phyloP scores from a whole-genome alignment of 2,113 vertebrate species.

The Sporophila hypoxantha region DNA sequence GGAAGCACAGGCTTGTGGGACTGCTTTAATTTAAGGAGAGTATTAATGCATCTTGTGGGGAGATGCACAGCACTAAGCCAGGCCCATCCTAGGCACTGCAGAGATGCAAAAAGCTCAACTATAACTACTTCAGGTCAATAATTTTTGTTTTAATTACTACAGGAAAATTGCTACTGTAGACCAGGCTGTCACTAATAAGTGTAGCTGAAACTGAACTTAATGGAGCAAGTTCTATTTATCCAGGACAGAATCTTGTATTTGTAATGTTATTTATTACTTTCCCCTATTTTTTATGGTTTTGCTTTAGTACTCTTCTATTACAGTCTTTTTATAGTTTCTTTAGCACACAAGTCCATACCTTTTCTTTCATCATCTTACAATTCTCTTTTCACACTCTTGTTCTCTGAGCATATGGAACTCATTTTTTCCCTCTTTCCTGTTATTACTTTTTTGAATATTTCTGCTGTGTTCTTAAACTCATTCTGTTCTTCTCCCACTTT shows the following conservation, averaged over 20 bases:
- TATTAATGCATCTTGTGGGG: background rate
- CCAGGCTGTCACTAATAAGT: background rate
- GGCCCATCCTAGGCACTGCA: background rate
- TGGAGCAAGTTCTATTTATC: background rate
- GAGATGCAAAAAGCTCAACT: background rate
- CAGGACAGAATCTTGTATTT: background rate
- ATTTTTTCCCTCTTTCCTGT: background rate
- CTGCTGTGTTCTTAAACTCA: background rate
- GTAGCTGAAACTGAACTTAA: background rate
- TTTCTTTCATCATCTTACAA: background rate
- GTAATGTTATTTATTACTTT: background rate
- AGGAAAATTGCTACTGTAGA: background rate
- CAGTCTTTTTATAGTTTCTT: background rate
- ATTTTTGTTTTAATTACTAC: background rate
- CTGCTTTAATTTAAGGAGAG: background rate
- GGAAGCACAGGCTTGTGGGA: background rate
- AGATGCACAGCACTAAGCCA: background rate
- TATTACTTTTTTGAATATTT: background rate
- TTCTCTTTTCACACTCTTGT: background rate
- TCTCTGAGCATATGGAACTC: background rate
- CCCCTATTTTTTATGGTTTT: background rate
- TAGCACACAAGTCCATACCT: background rate
- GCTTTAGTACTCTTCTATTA: background rate
- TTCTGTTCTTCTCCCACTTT: background rate
- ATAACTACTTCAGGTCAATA: background rate